Conservation (phyloP, 2,113 vertebrate species). For the Lampris megalopsis region DNA sequence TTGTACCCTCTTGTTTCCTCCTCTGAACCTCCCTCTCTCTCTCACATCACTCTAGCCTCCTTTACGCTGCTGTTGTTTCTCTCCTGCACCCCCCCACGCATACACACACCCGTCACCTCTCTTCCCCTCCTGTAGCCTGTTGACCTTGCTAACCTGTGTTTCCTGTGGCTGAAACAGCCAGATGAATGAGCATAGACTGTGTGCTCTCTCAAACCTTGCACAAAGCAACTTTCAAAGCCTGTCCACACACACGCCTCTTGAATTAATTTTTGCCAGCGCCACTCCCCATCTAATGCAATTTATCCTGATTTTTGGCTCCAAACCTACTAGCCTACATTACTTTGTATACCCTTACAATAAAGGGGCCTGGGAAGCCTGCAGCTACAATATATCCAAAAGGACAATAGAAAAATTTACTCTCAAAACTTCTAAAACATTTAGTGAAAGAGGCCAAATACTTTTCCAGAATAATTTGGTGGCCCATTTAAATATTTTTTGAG, state of each 20-base stretch:
- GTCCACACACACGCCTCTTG: neutral
- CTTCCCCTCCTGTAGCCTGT: too few relatives aligned
- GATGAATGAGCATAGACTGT: neutral
- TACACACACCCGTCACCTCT: neutral
- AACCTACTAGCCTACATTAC: too few relatives aligned
- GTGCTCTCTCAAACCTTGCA: neutral
- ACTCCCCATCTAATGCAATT: neutral
- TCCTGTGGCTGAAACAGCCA: constrained; percentile 3
- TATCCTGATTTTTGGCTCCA: too few relatives aligned
- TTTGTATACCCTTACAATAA: too few relatives aligned
- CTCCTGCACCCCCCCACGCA: too few relatives aligned
- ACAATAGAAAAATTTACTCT: too few relatives aligned
- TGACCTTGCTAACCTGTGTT: constrained; percentile 4
- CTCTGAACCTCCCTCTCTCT: too few relatives aligned
- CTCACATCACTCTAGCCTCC: too few relatives aligned
- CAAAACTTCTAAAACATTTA: neutral
- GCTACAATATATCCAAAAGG: too few relatives aligned
- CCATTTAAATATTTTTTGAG: neutral
- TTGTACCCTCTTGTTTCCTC: too few relatives aligned
- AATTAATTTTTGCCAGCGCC: neutral
- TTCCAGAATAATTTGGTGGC: neutral
- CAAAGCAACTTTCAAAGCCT: neutral
- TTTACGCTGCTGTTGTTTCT: too few relatives aligned
- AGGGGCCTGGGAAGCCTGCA: too few relatives aligned
- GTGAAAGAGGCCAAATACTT: neutral